Percentiles rank a stretch among this genome's conserved stretches.
Conservation (phyloP, 2,113 vertebrate genomes). For the Sinocyclocheilus grahami region DNA sequence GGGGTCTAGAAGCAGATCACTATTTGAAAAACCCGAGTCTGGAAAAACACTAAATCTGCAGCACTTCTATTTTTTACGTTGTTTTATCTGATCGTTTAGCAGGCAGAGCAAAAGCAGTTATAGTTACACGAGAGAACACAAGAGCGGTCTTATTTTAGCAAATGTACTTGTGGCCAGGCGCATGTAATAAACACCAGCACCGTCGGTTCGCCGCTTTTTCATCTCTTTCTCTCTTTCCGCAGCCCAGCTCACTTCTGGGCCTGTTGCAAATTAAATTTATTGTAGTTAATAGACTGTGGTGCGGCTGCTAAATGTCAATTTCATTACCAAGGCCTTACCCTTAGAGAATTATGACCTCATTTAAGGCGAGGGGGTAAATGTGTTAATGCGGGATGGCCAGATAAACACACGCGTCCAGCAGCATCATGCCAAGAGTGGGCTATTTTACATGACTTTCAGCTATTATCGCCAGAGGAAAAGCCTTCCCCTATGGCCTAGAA, state of each 20-base stretch:
- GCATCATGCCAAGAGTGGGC: slow-evolving; percentile 72
- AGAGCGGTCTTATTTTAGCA: slow-evolving; percentile 68
- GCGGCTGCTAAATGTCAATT: slow-evolving; percentile 82
- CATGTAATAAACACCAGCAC: slow-evolving; percentile 70
- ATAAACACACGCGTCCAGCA: slow-evolving; percentile 71
- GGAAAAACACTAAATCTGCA: slow-evolving; percentile 12
- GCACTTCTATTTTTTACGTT: not conserved
- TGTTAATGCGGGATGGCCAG: slow-evolving; percentile 77
- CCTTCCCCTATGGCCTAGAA: slow-evolving; percentile 76
- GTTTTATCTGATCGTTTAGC: slow-evolving; percentile 37
- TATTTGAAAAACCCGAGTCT: not conserved
- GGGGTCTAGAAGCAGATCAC: not conserved
- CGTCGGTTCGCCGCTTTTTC: slow-evolving; percentile 39
- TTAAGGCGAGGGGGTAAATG: slow-evolving; percentile 78
- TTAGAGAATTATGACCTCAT: slow-evolving; percentile 82
- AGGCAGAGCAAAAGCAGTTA: slow-evolving; percentile 62
- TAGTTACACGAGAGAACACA: slow-evolving; percentile 65
- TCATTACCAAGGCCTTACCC: slow-evolving; percentile 81
- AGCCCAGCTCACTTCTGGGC: slow-evolving; percentile 74
- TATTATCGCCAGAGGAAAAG: slow-evolving; percentile 79
- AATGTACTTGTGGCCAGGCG: slow-evolving; percentile 71
- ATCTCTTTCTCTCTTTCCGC: slow-evolving; percentile 49
- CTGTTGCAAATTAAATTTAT: slow-evolving; percentile 82
- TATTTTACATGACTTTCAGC: slow-evolving; percentile 80
- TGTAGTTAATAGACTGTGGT: slow-evolving; percentile 83